Percentiles rank a stretch among this genome's conserved stretches.
Conservation (phyloP, 1,140 invertebrate genomes). For the Saccostrea echinata region DNA sequence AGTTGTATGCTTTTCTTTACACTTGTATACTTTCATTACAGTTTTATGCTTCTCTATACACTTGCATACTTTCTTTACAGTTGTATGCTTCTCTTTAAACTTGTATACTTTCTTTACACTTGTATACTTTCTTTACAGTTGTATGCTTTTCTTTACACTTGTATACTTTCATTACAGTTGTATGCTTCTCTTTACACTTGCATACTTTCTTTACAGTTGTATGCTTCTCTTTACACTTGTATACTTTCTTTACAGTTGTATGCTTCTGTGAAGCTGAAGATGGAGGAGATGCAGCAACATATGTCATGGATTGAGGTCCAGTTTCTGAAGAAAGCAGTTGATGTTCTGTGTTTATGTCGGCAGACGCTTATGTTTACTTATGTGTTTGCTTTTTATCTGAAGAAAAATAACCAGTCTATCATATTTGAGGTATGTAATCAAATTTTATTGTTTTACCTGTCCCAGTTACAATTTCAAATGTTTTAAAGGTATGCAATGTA, state of each 20-base stretch:
- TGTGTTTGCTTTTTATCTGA: conserved; percentile 98
- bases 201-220: background rate
- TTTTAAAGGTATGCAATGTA: too few relatives aligned
- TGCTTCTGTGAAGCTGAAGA: conserved; percentile 92
- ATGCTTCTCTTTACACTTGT: background rate
- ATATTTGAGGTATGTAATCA: conserved; percentile 90
- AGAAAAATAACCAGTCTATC: conserved; percentile 98
- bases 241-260: conserved; percentile 72
- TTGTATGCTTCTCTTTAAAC: conserved; percentile 81
- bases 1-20: background rate
- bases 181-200: background rate
- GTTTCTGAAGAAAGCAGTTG: conserved; percentile 98
- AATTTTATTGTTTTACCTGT: too few relatives aligned
- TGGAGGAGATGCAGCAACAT: conserved; percentile 99
- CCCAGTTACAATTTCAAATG: too few relatives aligned
- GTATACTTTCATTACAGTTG: background rate
- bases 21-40: conserved; percentile 51
- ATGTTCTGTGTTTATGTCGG: conserved; percentile 97
- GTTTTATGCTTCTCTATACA: conserved; percentile 82
- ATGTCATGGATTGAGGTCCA: conserved; percentile 99
- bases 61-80: conserved; percentile 61
- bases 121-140: background rate
- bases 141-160: background rate
- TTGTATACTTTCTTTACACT: conserved; percentile 63
- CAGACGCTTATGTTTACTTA: conserved; percentile 99